phyloP scores from a whole-genome alignment of 2,888 invertebrate species.

The Tortrix viridana region DNA sequence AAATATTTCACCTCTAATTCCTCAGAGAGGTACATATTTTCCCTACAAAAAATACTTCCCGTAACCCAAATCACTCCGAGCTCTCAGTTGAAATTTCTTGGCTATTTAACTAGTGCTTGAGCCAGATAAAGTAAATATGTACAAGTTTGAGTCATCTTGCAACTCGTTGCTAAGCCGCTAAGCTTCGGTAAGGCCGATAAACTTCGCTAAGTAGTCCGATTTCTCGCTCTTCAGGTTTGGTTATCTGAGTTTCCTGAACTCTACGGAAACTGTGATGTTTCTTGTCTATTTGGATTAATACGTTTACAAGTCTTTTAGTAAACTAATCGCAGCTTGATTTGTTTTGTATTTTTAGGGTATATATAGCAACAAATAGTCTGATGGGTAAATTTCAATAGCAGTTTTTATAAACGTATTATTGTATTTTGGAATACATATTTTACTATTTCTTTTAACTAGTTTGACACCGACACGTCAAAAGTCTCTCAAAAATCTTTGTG shows the following conservation, averaged over 20 bases:
- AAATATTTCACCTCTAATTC: no score
- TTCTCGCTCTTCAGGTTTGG: conserved; percentile 44
- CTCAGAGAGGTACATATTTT: neutral
- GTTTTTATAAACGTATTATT: no score
- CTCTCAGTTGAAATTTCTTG: conserved; percentile 2
- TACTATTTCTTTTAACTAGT: no score
- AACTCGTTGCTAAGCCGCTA: conserved; percentile 39
- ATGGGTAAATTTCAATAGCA: no score
- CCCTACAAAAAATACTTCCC: neutral
- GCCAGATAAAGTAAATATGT: conserved; percentile 26
- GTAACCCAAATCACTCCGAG: neutral
- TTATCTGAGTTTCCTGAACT: conserved; percentile 44
- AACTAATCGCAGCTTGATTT: no score
- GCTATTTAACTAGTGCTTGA: conserved; percentile 16
- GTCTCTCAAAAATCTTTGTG: no score
- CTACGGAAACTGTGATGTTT: conserved; percentile 22
- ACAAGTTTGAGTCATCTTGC: conserved; percentile 31
- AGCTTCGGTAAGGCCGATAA: conserved; percentile 45
- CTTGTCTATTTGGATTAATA: neutral
- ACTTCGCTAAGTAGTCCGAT: conserved; percentile 48
- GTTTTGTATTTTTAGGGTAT: no score
- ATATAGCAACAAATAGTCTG: no score
- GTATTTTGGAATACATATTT: no score
- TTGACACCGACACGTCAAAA: no score
- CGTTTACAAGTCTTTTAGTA: neutral